These are phyloP conservation scores for Poeciliopsis occidentalis DNA, from an alignment of 2,113 vertebrate species.

Conservation along the genomic window DNA sequence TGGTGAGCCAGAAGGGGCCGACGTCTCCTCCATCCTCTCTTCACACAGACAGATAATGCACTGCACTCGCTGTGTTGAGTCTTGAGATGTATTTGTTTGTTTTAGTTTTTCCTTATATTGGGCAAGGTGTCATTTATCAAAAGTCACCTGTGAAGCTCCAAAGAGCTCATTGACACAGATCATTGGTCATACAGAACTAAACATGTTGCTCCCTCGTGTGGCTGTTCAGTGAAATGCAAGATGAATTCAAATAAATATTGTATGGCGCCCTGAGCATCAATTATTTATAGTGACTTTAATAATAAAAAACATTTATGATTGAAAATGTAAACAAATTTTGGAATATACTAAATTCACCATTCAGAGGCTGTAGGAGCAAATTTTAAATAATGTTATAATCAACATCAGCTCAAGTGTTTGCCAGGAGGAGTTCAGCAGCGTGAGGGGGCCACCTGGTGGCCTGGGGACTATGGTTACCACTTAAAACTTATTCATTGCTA, in stretches of 20 bases:
- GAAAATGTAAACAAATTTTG: background rate
- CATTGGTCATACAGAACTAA: background rate
- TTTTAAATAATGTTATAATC: background rate
- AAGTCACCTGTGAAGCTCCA: background rate
- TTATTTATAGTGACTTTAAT: too few species aligned
- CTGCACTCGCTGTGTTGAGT: background rate
- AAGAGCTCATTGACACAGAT: constrained; percentile 10
- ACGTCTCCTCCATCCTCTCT: constrained; percentile 50
- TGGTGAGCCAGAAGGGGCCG: constrained; percentile 81
- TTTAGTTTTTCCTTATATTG: too few species aligned
- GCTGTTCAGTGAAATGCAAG: constrained; percentile 19
- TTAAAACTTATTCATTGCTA: too few species aligned
- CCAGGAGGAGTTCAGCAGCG: background rate
- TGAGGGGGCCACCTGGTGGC: too few species aligned
- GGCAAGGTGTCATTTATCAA: background rate
- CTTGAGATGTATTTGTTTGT: background rate
- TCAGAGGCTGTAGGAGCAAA: background rate
- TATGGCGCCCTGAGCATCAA: too few species aligned
- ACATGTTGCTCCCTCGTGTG: constrained; percentile 54
- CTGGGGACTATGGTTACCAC: too few species aligned
- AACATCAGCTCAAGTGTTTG: background rate
- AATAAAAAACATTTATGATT: background rate
- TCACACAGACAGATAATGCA: constrained; percentile 33
- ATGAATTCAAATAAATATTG: background rate
- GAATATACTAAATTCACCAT: background rate